phyloP scores from a whole-genome alignment of 2,888 invertebrate species.

The Amphipoea lucens region DNA sequence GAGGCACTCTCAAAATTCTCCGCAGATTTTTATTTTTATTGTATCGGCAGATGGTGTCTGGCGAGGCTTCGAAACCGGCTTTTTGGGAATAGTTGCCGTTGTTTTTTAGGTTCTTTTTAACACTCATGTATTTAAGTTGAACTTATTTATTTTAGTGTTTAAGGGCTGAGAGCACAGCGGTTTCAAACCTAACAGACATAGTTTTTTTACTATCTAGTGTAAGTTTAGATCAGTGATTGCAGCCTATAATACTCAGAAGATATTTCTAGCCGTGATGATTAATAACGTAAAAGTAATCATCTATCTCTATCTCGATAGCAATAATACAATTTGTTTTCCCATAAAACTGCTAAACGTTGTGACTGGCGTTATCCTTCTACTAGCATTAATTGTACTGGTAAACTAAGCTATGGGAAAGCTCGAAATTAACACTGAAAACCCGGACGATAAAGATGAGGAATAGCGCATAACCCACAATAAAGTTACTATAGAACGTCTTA shows the following conservation, averaged over 20 bases:
- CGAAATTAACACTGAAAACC: background rate
- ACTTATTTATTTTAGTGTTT: constrained; percentile 19
- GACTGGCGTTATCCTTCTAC: background rate
- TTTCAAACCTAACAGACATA: background rate
- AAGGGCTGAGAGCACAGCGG: background rate
- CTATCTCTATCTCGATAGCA: background rate
- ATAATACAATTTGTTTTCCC: background rate
- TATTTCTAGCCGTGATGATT: background rate
- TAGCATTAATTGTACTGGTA: background rate
- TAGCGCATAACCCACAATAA: background rate
- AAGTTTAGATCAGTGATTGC: background rate
- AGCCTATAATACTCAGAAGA: background rate
- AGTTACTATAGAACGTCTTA: constrained; percentile 2
- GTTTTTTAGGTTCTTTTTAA: constrained; percentile 58
- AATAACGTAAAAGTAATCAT: background rate
- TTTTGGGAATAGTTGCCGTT: constrained; percentile 65
- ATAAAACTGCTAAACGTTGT: background rate
- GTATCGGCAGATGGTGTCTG: constrained; percentile 63
- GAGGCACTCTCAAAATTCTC: constrained; percentile 35
- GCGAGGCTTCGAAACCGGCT: constrained; percentile 61
- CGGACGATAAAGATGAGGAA: background rate
- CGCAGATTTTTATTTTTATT: constrained; percentile 49
- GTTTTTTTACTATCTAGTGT: background rate
- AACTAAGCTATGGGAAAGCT: background rate
- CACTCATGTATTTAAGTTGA: constrained; percentile 27